Evolutionary conservation across 2,797 vertebrate genomes (phyloP).

Genomic region (Argya squamiceps): DNA sequence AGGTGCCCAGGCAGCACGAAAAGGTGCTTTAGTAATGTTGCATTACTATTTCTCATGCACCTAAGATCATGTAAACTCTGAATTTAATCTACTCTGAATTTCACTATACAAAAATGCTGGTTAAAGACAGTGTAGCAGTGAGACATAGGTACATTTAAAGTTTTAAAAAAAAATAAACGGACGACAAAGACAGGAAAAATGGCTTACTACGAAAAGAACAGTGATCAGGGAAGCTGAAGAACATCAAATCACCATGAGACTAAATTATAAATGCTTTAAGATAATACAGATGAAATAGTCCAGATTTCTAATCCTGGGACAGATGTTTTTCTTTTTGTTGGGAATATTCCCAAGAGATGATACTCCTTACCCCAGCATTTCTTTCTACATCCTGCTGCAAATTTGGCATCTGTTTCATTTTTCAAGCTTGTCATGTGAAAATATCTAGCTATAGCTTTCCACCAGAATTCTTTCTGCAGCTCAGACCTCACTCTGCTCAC

Average conservation of each 20-base stretch:
- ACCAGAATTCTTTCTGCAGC: not conserved
- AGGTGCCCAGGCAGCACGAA: not conserved
- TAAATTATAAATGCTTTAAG: not conserved
- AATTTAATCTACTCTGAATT: not conserved
- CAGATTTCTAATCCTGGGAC: not conserved
- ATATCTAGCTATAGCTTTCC: not conserved
- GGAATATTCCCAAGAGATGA: not conserved
- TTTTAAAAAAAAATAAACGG: no score
- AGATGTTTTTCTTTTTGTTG: not conserved
- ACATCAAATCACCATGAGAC: not conserved
- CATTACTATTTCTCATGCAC: not conserved
- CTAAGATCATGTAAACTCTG: not conserved
- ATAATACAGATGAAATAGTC: not conserved
- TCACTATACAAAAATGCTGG: not conserved
- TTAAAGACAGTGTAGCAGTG: not conserved
- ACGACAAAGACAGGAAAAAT: not conserved
- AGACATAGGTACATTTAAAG: not conserved
- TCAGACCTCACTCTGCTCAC: not conserved
- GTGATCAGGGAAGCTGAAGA: not conserved
- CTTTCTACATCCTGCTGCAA: not conserved
- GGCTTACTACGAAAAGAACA: not conserved
- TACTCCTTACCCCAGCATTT: not conserved
- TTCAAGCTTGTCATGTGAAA: not conserved
- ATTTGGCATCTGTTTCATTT: not conserved
- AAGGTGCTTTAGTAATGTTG: not conserved